phyloP scores from a whole-genome alignment of 2,113 vertebrate genomes.

The Pedionomus torquatus region DNA sequence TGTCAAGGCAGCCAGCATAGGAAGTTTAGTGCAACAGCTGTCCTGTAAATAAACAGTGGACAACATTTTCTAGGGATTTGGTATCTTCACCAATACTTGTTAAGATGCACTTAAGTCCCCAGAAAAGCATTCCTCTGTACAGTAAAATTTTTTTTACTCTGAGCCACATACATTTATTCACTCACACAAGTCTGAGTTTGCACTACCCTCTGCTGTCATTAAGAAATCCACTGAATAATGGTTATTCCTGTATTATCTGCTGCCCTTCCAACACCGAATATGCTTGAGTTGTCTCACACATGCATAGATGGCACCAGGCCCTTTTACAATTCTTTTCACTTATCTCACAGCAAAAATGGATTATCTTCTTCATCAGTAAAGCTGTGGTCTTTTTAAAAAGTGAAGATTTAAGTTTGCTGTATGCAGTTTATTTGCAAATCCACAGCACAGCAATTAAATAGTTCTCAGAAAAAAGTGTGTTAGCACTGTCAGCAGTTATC shows the following conservation, averaged over 20 bases:
- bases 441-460: neutral
- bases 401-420: neutral
- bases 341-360: neutral
- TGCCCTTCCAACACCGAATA: neutral
- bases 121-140: neutral
- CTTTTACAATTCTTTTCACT: neutral
- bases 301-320: neutral
- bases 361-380: neutral
- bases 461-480: neutral
- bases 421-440: neutral
- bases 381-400: neutral
- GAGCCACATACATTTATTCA: neutral
- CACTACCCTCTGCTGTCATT: constrained; percentile 9
- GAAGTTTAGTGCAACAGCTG: neutral
- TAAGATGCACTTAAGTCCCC: neutral
- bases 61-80: neutral
- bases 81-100: neutral
- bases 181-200: neutral
- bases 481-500: neutral
- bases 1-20: neutral
- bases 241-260: neutral
- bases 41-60: neutral
- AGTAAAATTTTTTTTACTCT: neutral
- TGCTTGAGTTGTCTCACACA: neutral
- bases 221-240: neutral